phyloP scores from a whole-genome alignment of 2,797 vertebrate genomes.

The Denticeps clupeoides region DNA sequence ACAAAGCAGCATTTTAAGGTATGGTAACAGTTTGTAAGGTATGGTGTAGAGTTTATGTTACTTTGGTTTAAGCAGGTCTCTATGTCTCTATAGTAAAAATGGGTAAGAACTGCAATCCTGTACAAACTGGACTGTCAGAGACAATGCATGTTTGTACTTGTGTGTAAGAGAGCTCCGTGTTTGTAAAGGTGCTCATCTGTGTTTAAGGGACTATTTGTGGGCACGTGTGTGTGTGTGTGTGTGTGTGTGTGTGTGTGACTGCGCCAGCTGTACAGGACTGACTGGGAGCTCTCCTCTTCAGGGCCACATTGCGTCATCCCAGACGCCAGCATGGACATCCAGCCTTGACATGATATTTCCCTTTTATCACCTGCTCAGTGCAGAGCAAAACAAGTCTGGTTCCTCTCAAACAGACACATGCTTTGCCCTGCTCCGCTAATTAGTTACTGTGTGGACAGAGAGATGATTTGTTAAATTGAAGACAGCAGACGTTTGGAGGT shows the following conservation, averaged over 20 bases:
- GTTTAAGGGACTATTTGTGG: neutral
- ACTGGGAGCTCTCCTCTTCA: conserved; percentile 30
- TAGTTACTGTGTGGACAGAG: conserved; percentile 16
- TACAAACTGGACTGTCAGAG: too few species aligned
- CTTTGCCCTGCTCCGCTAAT: conserved; percentile 18
- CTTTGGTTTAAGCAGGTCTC: too few species aligned
- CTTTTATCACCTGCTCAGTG: conserved; percentile 40
- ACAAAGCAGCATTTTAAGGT: too few species aligned
- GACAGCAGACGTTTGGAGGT: conserved; percentile 7
- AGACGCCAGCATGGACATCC: conserved; percentile 34
- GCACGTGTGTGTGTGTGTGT: conserved; percentile 7
- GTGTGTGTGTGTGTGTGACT: neutral
- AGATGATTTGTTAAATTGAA: conserved; percentile 7
- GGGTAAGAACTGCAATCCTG: too few species aligned
- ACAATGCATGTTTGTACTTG: conserved; percentile 12
- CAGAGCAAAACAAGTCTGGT: conserved; percentile 32
- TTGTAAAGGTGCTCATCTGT: conserved; percentile 6
- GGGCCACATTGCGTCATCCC: conserved; percentile 35
- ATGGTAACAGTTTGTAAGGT: too few species aligned
- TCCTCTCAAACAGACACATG: conserved; percentile 29
- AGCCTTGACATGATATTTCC: conserved; percentile 38
- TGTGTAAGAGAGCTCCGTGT: neutral
- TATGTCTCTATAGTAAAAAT: too few species aligned
- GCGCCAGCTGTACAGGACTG: conserved; percentile 26
- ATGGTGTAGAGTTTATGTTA: too few species aligned